These are phyloP conservation scores for Pristionchus entomophagus DNA, from an alignment of 2,888 invertebrate species.

Conservation along the genomic window DNA sequence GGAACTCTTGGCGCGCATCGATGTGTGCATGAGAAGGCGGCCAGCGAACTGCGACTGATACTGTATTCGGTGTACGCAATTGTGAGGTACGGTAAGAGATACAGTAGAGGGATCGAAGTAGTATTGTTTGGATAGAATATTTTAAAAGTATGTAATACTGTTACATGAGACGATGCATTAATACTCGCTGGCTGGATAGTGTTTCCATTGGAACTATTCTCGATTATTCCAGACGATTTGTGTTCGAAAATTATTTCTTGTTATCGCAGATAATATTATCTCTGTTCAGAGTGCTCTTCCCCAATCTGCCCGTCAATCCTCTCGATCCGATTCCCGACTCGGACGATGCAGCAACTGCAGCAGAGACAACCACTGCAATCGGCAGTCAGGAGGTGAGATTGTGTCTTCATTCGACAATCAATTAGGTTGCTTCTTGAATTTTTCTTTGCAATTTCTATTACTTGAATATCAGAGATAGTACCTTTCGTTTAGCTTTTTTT, in stretches of 20 bases:
- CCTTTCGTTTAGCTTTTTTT: too few relatives aligned
- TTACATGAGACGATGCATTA: too few relatives aligned
- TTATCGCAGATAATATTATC: too few relatives aligned
- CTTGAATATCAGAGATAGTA: too few relatives aligned
- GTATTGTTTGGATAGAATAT: too few relatives aligned
- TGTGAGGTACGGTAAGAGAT: not conserved
- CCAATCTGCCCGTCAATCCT: constrained; percentile 24
- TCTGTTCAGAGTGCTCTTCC: constrained; percentile 34
- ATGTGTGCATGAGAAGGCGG: constrained; percentile 35
- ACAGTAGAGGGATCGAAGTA: not conserved
- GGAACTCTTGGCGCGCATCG: constrained; percentile 22
- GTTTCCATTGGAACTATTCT: too few relatives aligned
- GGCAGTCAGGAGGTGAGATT: constrained; percentile 32
- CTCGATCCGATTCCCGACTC: constrained; percentile 8
- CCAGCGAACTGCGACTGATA: constrained; percentile 24
- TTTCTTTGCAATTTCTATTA: too few relatives aligned
- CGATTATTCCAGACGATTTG: too few relatives aligned
- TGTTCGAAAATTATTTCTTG: too few relatives aligned
- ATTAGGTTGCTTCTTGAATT: too few relatives aligned
- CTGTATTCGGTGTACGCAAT: not conserved
- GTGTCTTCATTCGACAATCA: too few relatives aligned
- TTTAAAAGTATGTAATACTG: not conserved
- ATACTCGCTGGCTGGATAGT: too few relatives aligned
- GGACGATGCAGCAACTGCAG: not conserved
- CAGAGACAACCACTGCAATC: not conserved